These are phyloP conservation scores for Mycteria americana DNA, from an alignment of 2,797 vertebrate species.

Conservation along the genomic window DNA sequence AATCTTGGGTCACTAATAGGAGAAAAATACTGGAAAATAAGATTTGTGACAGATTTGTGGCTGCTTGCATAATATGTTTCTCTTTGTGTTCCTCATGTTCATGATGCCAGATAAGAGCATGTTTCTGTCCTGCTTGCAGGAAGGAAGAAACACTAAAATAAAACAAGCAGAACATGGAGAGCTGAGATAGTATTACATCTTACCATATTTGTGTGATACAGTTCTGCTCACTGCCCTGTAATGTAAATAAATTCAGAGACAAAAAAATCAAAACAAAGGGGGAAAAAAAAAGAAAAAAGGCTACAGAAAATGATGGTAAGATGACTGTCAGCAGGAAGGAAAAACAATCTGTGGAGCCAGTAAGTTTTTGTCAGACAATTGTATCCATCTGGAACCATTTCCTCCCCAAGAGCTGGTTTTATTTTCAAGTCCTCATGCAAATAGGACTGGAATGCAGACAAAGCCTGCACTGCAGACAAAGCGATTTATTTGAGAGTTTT, in stretches of 20 bases:
- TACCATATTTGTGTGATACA: background rate
- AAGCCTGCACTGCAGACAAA: background rate
- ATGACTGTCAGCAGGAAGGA: background rate
- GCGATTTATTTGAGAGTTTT: background rate
- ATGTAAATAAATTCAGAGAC: background rate
- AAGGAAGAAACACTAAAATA: background rate
- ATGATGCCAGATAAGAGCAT: background rate
- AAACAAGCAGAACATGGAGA: background rate
- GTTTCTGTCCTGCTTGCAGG: background rate
- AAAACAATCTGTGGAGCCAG: background rate
- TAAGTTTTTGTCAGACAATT: background rate
- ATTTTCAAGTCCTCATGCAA: background rate
- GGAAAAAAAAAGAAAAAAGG: background rate
- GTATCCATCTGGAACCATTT: conserved; percentile 16
- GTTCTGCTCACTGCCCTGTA: background rate
- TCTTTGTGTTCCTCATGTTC: background rate
- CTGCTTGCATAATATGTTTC: background rate
- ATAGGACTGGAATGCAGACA: background rate
- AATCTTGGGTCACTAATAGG: background rate
- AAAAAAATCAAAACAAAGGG: background rate
- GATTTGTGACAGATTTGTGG: background rate
- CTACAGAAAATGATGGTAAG: background rate
- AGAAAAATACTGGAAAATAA: background rate
- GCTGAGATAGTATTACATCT: background rate
- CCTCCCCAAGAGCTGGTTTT: background rate